These are phyloP conservation scores for Ellobius talpinus DNA, from an alignment of 2,113 vertebrate genomes.

Conservation along the genomic window DNA sequence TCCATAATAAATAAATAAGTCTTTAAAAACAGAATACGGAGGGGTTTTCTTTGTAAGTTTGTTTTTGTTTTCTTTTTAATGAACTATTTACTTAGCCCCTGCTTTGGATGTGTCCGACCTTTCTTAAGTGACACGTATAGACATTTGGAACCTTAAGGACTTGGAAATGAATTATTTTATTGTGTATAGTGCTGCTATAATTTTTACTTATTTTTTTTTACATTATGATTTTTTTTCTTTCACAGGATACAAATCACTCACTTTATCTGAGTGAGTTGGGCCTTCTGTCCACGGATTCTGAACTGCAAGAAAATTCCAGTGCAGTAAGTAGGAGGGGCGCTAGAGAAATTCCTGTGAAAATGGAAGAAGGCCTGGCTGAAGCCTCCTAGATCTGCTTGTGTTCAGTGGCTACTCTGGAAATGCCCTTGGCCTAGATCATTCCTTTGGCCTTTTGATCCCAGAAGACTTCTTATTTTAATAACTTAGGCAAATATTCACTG, in stretches of 20 bases:
- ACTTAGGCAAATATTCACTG: constrained; percentile 25
- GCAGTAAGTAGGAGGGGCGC: constrained; percentile 89
- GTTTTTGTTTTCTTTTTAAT: neutral
- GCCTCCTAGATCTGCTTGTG: neutral
- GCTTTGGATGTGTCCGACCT: neutral
- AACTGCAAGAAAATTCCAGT: constrained; percentile 93
- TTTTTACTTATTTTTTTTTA: constrained; percentile 17
- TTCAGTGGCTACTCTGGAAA: neutral
- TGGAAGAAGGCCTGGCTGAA: neutral
- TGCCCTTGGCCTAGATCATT: constrained; percentile 10
- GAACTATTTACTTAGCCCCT: neutral
- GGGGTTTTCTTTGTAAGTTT: neutral
- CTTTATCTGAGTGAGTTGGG: constrained; percentile 98
- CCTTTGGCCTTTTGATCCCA: neutral
- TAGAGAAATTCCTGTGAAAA: constrained; percentile 4
- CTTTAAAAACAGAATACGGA: neutral
- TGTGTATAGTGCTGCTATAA: constrained; percentile 17
- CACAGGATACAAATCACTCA: constrained; percentile 97
- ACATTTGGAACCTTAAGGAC: neutral
- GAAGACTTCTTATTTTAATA: neutral
- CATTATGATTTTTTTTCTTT: constrained; percentile 40
- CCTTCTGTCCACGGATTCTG: constrained; percentile 97
- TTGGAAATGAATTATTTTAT: neutral
- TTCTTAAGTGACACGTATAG: neutral
- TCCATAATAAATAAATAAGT: no score